phyloP scores from a whole-genome alignment of 2,113 vertebrate species.

The Okapia johnstoni region DNA sequence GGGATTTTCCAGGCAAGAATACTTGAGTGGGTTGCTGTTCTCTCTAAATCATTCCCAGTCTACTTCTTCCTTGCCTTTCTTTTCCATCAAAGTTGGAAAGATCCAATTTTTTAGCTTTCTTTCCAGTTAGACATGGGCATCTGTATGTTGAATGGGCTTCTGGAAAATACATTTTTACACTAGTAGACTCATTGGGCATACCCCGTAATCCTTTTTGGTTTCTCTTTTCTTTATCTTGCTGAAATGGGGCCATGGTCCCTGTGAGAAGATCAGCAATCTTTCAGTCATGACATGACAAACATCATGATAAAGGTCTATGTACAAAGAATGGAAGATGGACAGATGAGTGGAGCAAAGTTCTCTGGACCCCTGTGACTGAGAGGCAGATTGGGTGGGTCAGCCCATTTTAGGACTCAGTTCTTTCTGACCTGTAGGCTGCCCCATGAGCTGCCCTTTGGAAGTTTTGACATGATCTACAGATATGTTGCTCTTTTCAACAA shows the following conservation, averaged over 20 bases:
- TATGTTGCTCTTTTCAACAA: not conserved
- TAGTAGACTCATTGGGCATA: not conserved
- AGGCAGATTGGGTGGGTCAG: too few relatives aligned
- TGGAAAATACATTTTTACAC: not conserved
- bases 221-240: not conserved
- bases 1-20: not conserved
- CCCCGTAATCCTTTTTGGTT: not conserved
- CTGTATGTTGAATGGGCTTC: not conserved
- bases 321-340: not conserved
- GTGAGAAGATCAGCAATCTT: not conserved
- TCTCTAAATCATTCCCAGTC: not conserved
- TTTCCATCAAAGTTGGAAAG: not conserved
- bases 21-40: not conserved
- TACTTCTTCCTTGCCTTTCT: not conserved
- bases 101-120: not conserved
- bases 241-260: not conserved
- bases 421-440: not conserved
- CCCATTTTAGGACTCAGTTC: not conserved
- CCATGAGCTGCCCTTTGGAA: not conserved
- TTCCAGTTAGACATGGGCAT: not conserved
- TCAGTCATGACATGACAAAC: not conserved
- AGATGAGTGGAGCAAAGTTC: not conserved
- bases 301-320: not conserved
- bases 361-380: not conserved
- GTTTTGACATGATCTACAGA: not conserved